phyloP scores from a whole-genome alignment of 2,797 vertebrate species.

The Avahi laniger region DNA sequence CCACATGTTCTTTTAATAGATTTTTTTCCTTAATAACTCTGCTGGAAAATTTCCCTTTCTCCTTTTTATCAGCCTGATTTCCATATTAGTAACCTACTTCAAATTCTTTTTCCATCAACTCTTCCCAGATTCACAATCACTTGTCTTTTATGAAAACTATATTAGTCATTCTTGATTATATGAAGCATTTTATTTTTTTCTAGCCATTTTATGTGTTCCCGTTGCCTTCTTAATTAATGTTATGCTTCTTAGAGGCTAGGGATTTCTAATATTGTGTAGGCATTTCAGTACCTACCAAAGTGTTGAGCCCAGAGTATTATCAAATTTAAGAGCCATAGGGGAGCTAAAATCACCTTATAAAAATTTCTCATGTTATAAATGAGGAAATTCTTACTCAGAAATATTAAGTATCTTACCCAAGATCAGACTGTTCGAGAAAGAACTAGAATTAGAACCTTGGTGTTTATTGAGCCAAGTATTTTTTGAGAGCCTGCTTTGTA shows the following conservation, averaged over 20 bases:
- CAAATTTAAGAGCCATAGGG: not conserved
- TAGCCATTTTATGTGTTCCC: not conserved
- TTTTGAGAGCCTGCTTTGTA: not conserved
- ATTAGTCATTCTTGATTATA: not conserved
- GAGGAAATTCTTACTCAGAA: not conserved
- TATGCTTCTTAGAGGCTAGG: not conserved
- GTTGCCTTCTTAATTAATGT: not conserved
- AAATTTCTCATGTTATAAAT: not conserved
- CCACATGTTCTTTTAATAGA: not conserved
- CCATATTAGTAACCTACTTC: not conserved
- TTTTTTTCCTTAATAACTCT: not conserved
- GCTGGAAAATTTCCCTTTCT: not conserved
- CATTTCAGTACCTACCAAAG: not conserved
- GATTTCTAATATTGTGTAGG: not conserved
- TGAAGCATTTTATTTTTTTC: not conserved
- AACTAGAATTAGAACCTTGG: not conserved
- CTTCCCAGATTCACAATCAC: not conserved
- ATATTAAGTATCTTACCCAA: not conserved
- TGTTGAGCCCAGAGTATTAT: not conserved
- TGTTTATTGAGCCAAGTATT: not conserved
- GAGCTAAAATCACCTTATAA: not conserved
- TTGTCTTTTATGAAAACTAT: not conserved
- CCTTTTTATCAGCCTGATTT: not conserved
- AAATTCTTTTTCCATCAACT: not conserved
- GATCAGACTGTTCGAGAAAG: not conserved